phyloP scores from a whole-genome alignment of 2,888 invertebrate species.

The Eumacrocentrus americanus region DNA sequence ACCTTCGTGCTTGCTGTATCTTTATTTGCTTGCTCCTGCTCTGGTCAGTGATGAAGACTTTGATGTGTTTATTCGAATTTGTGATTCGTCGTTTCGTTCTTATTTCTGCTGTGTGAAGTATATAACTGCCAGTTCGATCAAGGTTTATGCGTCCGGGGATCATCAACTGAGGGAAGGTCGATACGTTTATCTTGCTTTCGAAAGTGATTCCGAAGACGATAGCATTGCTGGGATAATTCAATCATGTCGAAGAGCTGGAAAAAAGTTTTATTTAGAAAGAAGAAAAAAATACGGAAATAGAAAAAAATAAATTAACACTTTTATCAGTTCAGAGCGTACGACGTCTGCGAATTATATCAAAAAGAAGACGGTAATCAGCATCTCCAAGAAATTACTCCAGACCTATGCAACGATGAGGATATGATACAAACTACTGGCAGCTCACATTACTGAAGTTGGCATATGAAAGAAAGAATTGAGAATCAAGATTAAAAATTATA shows the following conservation, averaged over 20 bases:
- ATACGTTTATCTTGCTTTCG: neutral
- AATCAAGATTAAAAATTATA: too few species aligned
- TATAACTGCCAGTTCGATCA: neutral
- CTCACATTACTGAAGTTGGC: too few species aligned
- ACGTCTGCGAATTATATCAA: too few species aligned
- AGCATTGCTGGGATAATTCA: constrained; percentile 37
- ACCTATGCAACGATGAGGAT: too few species aligned
- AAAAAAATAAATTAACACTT: too few species aligned
- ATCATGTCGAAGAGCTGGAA: constrained; percentile 18
- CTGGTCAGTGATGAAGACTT: neutral
- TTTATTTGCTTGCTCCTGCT: neutral
- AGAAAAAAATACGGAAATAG: too few species aligned
- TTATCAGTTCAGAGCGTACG: too few species aligned
- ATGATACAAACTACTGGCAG: too few species aligned
- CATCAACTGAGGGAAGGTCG: neutral
- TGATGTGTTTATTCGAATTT: neutral
- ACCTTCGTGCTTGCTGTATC: constrained; percentile 21
- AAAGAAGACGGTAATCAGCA: too few species aligned
- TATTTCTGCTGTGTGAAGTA: neutral
- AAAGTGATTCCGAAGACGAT: constrained; percentile 14
- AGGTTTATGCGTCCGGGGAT: constrained; percentile 3
- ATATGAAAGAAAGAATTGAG: too few species aligned
- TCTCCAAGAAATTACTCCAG: too few species aligned
- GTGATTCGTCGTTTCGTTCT: neutral
- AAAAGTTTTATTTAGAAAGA: too few species aligned